phyloP scores from a whole-genome alignment of 2,888 invertebrate genomes.

The Drosophila subsilvestris region DNA sequence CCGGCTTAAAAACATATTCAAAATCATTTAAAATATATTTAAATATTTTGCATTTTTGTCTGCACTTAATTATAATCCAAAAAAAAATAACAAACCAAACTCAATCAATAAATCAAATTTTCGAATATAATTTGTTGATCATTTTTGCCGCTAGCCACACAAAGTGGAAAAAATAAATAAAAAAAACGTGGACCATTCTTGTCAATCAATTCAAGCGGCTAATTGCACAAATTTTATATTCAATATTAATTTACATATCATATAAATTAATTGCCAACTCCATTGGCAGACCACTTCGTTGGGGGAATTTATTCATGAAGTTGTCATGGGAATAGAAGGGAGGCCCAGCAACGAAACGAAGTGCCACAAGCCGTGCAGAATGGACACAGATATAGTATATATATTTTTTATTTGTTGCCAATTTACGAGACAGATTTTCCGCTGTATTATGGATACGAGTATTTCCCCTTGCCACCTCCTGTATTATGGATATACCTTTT shows the following conservation, averaged over 20 bases:
- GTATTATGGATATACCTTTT: slow-evolving; percentile 21
- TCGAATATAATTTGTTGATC: slow-evolving; percentile 22
- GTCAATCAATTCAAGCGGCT: slow-evolving; percentile 44
- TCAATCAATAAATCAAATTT: slow-evolving; percentile 14
- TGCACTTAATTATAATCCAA: slow-evolving; percentile 26
- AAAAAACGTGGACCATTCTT: neutral
- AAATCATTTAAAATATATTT: slow-evolving; percentile 9
- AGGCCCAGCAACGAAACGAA: slow-evolving; percentile 8
- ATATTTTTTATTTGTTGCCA: neutral
- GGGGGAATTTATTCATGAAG: slow-evolving; percentile 28
- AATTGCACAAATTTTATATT: slow-evolving; percentile 41
- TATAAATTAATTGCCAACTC: slow-evolving; percentile 38
- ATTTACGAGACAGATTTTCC: no score
- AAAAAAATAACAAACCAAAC: neutral
- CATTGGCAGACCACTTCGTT: neutral
- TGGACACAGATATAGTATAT: neutral
- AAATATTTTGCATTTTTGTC: slow-evolving; percentile 12
- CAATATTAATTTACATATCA: slow-evolving; percentile 49
- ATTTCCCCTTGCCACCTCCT: no score
- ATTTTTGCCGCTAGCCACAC: slow-evolving; percentile 5
- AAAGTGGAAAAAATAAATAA: neutral
- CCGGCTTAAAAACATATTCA: neutral
- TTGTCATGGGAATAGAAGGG: slow-evolving; percentile 37
- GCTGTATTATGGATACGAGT: no score
- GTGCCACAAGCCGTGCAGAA: slow-evolving; percentile 22